Conservation (phyloP, 2,797 vertebrate genomes). For the Mus spretus region DNA sequence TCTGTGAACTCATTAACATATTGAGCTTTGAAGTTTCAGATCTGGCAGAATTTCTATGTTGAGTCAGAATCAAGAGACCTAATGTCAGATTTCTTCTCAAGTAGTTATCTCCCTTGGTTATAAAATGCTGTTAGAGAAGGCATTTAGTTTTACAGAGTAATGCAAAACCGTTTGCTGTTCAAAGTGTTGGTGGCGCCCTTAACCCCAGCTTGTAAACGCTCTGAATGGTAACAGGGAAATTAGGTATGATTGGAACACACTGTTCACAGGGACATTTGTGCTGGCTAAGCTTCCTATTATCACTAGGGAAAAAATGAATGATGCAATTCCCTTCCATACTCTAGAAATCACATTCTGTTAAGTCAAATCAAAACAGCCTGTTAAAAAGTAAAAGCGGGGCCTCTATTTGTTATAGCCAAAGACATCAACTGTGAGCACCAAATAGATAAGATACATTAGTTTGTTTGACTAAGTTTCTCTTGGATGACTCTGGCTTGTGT, state of each 20-base stretch:
- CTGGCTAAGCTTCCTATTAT: neutral
- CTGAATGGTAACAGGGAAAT: neutral
- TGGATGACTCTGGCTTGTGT: neutral
- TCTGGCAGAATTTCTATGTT: constrained; percentile 65
- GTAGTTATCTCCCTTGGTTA: constrained; percentile 44
- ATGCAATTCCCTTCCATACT: neutral
- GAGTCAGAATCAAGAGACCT: constrained; percentile 45
- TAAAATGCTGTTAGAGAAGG: constrained; percentile 24
- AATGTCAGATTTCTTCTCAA: constrained; percentile 61
- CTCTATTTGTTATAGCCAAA: neutral
- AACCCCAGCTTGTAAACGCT: constrained; percentile 13
- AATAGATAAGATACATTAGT: neutral
- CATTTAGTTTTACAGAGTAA: constrained; percentile 43
- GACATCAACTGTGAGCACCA: neutral
- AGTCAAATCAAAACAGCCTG: neutral
- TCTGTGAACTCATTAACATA: constrained; percentile 64
- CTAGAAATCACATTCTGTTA: neutral
- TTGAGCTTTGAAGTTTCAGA: constrained; percentile 76
- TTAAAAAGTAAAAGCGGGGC: neutral
- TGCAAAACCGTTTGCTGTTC: constrained; percentile 17
- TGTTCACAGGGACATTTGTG: neutral
- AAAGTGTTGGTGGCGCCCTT: constrained; percentile 44
- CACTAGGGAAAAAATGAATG: neutral
- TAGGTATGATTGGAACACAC: neutral
- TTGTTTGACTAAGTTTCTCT: neutral